Percentiles rank a stretch among this genome's conserved stretches.
Evolutionary conservation across 2,113 vertebrate species (phyloP).

Genomic region (Ptilorrhoa leucosticta): DNA sequence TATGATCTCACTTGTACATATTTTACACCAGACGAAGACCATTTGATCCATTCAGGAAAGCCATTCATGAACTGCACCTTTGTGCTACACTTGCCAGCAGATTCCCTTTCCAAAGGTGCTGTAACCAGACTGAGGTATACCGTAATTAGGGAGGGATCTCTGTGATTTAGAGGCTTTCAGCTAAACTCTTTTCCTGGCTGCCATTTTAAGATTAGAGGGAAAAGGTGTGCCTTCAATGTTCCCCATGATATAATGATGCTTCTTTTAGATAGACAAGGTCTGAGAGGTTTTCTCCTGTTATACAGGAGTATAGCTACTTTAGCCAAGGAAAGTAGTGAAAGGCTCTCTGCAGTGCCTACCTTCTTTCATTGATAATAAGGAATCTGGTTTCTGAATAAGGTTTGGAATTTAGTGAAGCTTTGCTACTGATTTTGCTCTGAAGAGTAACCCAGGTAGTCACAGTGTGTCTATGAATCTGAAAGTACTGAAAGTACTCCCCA

Average conservation of each 20-base stretch:
- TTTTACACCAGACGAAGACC: neutral
- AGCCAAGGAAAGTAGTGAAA: neutral
- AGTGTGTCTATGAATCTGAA: neutral
- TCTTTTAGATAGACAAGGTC: neutral
- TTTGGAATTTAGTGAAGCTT: neutral
- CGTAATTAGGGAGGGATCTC: neutral
- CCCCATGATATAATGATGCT: neutral
- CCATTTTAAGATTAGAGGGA: neutral
- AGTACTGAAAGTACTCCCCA: neutral
- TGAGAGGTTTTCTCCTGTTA: neutral
- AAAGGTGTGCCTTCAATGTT: neutral
- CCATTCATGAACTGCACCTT: neutral
- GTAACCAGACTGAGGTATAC: neutral
- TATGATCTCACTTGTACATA: conserved; percentile 33
- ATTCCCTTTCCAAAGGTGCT: neutral
- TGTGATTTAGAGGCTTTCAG: neutral
- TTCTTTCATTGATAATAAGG: neutral
- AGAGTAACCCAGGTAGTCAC: neutral
- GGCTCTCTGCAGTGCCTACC: neutral
- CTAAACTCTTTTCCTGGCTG: neutral
- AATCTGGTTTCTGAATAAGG: neutral
- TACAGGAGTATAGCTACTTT: neutral
- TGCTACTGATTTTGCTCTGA: neutral
- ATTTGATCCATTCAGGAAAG: neutral
- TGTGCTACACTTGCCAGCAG: neutral